Conservation (phyloP, 2,888 invertebrate species). For the Notocelia uddmanniana region DNA sequence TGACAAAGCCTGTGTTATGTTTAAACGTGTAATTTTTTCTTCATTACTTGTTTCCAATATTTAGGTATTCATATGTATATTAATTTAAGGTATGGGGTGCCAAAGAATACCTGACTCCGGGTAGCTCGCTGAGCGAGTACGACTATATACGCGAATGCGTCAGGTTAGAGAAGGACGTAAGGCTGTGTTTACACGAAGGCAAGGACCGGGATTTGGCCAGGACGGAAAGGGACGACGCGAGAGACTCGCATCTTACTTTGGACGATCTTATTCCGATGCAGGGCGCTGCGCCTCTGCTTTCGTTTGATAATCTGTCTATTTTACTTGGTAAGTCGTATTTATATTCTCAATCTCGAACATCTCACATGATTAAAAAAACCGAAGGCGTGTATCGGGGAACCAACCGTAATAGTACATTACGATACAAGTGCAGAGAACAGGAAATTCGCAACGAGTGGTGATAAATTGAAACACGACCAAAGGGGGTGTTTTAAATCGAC, state of each 20-base stretch:
- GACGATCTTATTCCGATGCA: conserved; percentile 92
- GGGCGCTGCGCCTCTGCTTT: conserved; percentile 90
- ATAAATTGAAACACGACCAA: too few species aligned
- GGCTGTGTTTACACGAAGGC: conserved; percentile 88
- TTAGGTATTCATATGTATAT: background rate
- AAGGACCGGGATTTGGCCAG: conserved; percentile 89
- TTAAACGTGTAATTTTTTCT: too few species aligned
- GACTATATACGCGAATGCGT: conserved; percentile 97
- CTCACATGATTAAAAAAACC: too few species aligned
- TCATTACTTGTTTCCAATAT: background rate
- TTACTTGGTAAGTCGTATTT: conserved; percentile 88
- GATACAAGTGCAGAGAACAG: too few species aligned
- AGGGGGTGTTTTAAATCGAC: too few species aligned
- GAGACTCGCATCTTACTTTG: conserved; percentile 90
- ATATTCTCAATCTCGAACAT: too few species aligned
- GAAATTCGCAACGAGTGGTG: too few species aligned
- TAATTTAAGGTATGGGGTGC: conserved; percentile 91
- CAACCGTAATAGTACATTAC: too few species aligned
- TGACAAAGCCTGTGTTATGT: too few species aligned
- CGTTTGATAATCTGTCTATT: conserved; percentile 94
- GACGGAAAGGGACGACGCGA: conserved; percentile 92
- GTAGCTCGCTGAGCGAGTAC: conserved; percentile 94
- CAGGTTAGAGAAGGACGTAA: conserved; percentile 95
- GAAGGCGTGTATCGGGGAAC: too few species aligned
- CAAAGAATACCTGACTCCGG: conserved; percentile 94